Percentiles rank a stretch among this genome's conserved stretches.
Conservation (phyloP, 23 tunicate species). For the Trididemnum clinides region DNA sequence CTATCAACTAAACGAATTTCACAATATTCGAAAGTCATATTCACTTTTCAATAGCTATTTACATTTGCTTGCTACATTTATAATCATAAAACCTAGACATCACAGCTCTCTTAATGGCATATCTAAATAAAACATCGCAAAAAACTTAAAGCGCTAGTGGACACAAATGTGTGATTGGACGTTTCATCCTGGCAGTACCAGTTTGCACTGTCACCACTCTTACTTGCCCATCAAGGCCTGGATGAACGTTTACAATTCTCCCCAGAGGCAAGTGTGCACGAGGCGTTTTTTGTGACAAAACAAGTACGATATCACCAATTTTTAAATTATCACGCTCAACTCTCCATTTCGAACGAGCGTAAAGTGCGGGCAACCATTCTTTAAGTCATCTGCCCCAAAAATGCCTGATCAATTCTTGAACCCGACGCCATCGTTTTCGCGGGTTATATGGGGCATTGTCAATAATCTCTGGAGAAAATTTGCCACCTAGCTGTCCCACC, state of each 20-base stretch:
- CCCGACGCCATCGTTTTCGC: not conserved
- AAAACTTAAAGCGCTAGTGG: too few relatives aligned
- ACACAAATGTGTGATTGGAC: not conserved
- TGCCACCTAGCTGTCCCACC: conserved; percentile 19
- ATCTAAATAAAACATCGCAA: too few relatives aligned
- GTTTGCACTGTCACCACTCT: not conserved
- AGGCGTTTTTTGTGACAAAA: not conserved
- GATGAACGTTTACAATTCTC: not conserved
- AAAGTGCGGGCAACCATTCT: conserved; percentile 7
- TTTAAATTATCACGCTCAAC: not conserved
- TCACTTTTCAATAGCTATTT: too few relatives aligned
- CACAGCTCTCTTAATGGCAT: too few relatives aligned
- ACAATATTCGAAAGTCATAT: too few relatives aligned
- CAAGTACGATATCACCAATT: not conserved
- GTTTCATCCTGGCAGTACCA: not conserved
- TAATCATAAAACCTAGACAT: too few relatives aligned
- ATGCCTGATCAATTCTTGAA: not conserved
- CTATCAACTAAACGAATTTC: too few relatives aligned
- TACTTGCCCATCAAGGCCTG: not conserved
- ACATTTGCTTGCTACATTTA: too few relatives aligned
- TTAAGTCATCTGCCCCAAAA: conserved; percentile 1
- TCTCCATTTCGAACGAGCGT: not conserved
- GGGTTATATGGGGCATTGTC: not conserved
- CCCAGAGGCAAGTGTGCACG: conserved; percentile 9
- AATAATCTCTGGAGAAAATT: not conserved